Base-by-base conservation (phyloP, 1,140 invertebrate genomes). In the Globodera rostochiensis region DNA sequence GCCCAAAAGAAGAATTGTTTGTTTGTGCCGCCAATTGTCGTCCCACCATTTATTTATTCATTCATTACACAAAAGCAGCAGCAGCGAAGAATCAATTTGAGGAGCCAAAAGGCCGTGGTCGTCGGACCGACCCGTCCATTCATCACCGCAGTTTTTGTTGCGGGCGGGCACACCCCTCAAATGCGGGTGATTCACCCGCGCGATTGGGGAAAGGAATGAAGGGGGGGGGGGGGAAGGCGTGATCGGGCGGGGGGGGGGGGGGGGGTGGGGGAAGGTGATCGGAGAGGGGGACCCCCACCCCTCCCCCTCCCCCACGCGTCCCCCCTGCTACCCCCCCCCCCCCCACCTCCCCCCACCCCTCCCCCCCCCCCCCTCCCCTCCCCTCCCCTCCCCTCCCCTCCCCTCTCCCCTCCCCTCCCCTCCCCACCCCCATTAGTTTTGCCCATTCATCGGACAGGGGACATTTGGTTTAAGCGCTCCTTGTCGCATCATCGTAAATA, bases 51-150 rank as follows among this genome's bases (percentile, higher is more conserved):
- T 36, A 36, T 36, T 36, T 1, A 36, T 36, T 49, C 47, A 50
- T 19, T 74, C 73, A 74, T 57, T 74, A 53, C 25, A 64, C 73
- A 64, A 64, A 74, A 74, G 60, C 19, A 53, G 73, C 50, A 64
- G 57, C 57, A 64, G 13, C 50, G 21, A 49, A 6, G 11, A 49
- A 73, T 64, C 19, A 64, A 64, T 64, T 64, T 64, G 57, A 64
- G 57, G 11, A 64, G 57, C 57, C 57, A 64, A 64, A 64, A 19
- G 57, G 57, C 57, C 19, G 11, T 15, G 5, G 57, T 6, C 57
- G 57, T 60, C 57, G 13, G 19, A 6, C 57, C 57, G 19, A 64
- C 19, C 15, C 53, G 53, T 53, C 57, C 57, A 64, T 64, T 19
- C 19, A 19, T 64, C 57, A 64, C 11, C 57, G 57, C 57, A 64